Conservation (phyloP, 2,888 invertebrate species). For the Phaonia tiefii region DNA sequence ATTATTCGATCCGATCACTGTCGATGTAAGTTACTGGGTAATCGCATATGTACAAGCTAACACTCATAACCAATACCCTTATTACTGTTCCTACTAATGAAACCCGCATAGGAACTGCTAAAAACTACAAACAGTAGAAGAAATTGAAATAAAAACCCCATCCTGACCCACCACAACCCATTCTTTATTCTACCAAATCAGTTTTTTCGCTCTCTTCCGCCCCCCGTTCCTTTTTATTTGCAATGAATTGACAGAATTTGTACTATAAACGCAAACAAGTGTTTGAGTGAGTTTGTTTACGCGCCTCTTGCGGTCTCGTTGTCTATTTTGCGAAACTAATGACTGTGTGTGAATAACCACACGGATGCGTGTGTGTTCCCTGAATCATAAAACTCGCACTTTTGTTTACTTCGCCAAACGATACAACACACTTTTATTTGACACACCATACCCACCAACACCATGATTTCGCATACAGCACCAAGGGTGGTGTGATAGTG, state of each 20-base stretch:
- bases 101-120: neutral
- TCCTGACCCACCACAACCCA: conserved; percentile 63
- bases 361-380: neutral
- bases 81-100: too few species aligned
- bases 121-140: neutral
- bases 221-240: too few species aligned
- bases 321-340: neutral
- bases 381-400: too few species aligned
- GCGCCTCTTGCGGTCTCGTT: neutral
- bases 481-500: neutral
- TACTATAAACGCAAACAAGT: neutral
- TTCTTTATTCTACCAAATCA: conserved; percentile 47
- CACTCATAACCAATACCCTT: neutral
- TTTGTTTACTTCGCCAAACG: too few species aligned
- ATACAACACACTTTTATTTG: conserved; percentile 47
- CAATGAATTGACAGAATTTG: conserved; percentile 21
- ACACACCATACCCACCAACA: too few species aligned
- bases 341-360: neutral
- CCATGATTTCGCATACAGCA: neutral
- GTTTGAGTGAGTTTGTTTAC: conserved; percentile 5
- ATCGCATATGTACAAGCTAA: too few species aligned
- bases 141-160: conserved; percentile 19
- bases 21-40: too few species aligned
- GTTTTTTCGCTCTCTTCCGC: neutral
- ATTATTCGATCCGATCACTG: too few species aligned